These are phyloP conservation scores for Drosophila crucigera DNA, from an alignment of 2,888 invertebrate species.

Conservation along the genomic window DNA sequence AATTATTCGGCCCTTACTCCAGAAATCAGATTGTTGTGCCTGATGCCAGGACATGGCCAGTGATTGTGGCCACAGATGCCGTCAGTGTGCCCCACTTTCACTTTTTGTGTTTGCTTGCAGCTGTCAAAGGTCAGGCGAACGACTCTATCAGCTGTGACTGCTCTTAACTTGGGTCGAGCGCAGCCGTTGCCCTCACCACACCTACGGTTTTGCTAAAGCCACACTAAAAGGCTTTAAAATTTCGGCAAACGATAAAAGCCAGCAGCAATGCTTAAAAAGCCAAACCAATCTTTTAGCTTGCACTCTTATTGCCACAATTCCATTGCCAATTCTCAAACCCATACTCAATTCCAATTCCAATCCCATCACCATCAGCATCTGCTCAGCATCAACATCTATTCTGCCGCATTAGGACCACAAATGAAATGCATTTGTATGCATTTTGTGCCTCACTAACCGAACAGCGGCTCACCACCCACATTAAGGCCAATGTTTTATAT, in stretches of 20 bases:
- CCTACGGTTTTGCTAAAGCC: constrained; percentile 30
- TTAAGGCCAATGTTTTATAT: constrained; percentile 59
- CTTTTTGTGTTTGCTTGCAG: constrained; percentile 28
- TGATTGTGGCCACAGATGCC: constrained; percentile 17
- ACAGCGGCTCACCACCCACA: constrained; percentile 48
- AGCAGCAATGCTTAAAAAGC: constrained; percentile 24
- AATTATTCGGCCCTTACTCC: constrained; percentile 34
- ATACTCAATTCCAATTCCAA: constrained; percentile 19
- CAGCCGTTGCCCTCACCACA: constrained; percentile 1
- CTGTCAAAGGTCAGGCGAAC: constrained; percentile 54
- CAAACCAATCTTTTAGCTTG: constrained; percentile 38
- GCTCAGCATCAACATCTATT: constrained; percentile 39
- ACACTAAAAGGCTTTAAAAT: constrained; percentile 50
- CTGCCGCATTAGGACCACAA: constrained; percentile 70
- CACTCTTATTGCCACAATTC: constrained; percentile 21
- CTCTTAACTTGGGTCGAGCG: constrained; percentile 22
- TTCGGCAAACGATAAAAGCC: constrained; percentile 31
- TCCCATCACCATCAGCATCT: constrained; percentile 19
- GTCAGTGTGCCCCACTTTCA: constrained; percentile 60
- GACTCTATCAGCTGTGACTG: constrained; percentile 30
- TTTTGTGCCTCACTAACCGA: constrained; percentile 60
- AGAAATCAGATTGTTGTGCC: constrained; percentile 6
- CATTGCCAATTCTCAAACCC: constrained; percentile 44
- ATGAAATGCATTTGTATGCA: constrained; percentile 75
- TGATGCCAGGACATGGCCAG: neutral